These are phyloP conservation scores for Coenobita brevimanus DNA, from an alignment of 1,140 invertebrate genomes.

Conservation along the genomic window DNA sequence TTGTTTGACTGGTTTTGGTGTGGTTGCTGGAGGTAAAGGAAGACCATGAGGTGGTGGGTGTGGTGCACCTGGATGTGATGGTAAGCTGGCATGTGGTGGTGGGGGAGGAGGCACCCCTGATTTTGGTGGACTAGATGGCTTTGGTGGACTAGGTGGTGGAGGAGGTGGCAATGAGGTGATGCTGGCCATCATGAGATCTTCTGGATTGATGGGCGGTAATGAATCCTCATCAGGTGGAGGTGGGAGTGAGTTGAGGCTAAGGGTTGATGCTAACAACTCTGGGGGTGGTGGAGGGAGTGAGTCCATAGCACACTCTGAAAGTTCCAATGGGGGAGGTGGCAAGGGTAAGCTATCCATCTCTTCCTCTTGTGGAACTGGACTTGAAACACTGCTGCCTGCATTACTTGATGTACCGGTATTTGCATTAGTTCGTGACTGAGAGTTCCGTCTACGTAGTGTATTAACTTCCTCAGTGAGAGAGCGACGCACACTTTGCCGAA, in stretches of 20 bases:
- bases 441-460: slow-evolving; percentile 75
- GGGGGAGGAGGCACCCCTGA: slow-evolving; percentile 70
- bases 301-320: slow-evolving; percentile 69
- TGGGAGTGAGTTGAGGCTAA: slow-evolving; percentile 72
- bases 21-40: slow-evolving; percentile 47
- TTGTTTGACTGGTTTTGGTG: slow-evolving; percentile 61
- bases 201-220: slow-evolving; percentile 69
- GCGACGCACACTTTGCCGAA: slow-evolving; percentile 70
- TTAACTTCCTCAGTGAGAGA: slow-evolving; percentile 73
- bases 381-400: slow-evolving; percentile 36
- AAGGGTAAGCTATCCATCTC: slow-evolving; percentile 71
- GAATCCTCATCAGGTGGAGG: slow-evolving; percentile 72
- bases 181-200: slow-evolving; percentile 70
- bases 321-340: slow-evolving; percentile 72
- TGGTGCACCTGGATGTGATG: slow-evolving; percentile 82
- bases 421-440: slow-evolving; percentile 55
- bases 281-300: slow-evolving; percentile 75
- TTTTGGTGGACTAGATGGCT: slow-evolving; percentile 62
- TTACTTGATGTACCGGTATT: slow-evolving; percentile 37
- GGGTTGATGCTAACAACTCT: slow-evolving; percentile 69
- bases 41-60: slow-evolving; percentile 76
- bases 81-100: slow-evolving; percentile 75
- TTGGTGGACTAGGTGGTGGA: slow-evolving; percentile 70
- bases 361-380: slow-evolving; percentile 55
- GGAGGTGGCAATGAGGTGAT: slow-evolving; percentile 71